Conservation (phyloP, 2,113 vertebrate species). For the Eurypyga helias region DNA sequence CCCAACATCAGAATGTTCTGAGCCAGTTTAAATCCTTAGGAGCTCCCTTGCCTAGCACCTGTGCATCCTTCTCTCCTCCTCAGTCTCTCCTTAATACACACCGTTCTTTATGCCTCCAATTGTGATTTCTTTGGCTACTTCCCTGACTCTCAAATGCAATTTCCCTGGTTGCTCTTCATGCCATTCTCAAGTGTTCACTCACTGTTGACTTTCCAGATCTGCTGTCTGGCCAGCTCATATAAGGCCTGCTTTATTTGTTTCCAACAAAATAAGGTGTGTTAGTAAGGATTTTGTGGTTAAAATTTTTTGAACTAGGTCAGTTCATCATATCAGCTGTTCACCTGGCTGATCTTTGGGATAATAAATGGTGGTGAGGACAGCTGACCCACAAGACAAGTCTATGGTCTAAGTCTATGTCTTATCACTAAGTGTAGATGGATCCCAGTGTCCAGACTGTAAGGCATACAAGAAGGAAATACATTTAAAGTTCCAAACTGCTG, state of each 20-base stretch:
- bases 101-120: not conserved
- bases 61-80: not conserved
- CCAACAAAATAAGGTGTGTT: not conserved
- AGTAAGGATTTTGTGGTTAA: not conserved
- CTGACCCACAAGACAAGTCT: not conserved
- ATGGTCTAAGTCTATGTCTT: not conserved
- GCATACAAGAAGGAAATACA: not conserved
- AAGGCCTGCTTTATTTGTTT: not conserved
- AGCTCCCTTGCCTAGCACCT: not conserved
- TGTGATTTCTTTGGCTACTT: not conserved
- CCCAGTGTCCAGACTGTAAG: not conserved
- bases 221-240: not conserved
- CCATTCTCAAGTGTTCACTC: not conserved
- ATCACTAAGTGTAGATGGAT: not conserved
- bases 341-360: not conserved
- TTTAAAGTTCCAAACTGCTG: not conserved
- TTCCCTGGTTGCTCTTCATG: not conserved
- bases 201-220: not conserved
- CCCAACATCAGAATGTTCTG: not conserved
- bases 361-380: not conserved
- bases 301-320: not conserved
- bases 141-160: not conserved
- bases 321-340: not conserved
- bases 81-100: not conserved
- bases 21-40: not conserved